Evolutionary conservation across 2,888 invertebrate species (phyloP), one percentile per base, ranked within the genome.

Genomic region (Drosophila imparisetae): DNA sequence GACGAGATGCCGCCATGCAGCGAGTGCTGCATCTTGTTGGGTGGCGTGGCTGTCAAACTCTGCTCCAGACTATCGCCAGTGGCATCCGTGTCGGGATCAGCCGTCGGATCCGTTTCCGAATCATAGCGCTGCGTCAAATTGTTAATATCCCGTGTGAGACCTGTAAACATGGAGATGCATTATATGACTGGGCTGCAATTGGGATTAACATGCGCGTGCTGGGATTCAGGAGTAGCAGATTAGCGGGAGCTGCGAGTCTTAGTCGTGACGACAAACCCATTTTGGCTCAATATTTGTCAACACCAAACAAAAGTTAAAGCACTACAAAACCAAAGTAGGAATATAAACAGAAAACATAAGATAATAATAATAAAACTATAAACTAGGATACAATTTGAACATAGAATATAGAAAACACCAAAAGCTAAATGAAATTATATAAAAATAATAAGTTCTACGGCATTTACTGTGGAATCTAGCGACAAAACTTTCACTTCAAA

Each of bases 71-170:
- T 92, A 49, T 94, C 92, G 88, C 93, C 96, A 91, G 96, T 96
- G 5, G 96, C 96, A 92, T 96, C 96, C 7, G 96, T 96, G 91
- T 96, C 96, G 53, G 96, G 96, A 64, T 95, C 95, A 4, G 92
- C 94, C 91, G 90, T 75, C 48, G 96, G 95, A 45, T 93, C 94
- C 92, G 92, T 92, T 78, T 93, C 92, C 7, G 92, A 93, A 65
- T 93, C 92, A 67, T 92, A 92, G 42, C 94, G 94, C 77, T 91
- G 92, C 36, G 92, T 90, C 72, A 93, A 83, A 66, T 88, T 91
- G 54, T 91, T 91, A 30, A 93, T 92, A 71, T 93, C 93, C 42
- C 93, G 91, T 15, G 93, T 90, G 38, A 93, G 86, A 80, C 93
- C 93, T 93, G 64, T 10, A 80, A 80, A 0, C 21, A 75, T 4